A percentile compares a stretch with the other conserved stretches of the same genome.
These are phyloP conservation scores for Pseudomyrmex concolor DNA, from an alignment of 1,140 invertebrate genomes.

Conservation along the genomic window DNA sequence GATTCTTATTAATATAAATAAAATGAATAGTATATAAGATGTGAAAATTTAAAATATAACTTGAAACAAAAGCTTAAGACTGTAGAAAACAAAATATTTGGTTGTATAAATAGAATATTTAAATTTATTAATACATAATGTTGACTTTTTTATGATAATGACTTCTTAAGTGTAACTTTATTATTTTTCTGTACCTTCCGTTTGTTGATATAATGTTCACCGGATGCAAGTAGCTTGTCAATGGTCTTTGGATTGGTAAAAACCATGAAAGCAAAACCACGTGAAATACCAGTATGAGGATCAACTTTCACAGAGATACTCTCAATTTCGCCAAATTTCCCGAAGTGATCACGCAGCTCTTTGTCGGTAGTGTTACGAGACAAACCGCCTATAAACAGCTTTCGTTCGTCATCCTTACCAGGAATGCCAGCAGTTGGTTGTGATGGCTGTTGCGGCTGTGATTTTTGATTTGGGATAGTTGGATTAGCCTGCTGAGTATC, in stretches of 20 bases:
- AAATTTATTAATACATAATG: no score
- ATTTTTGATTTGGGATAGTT: conserved; percentile 62
- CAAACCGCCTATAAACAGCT: conserved; percentile 85
- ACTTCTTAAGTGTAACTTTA: no score
- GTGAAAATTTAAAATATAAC: no score
- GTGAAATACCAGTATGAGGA: conserved; percentile 87
- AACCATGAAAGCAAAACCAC: conserved; percentile 90
- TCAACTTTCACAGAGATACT: conserved; percentile 89
- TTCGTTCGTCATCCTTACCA: conserved; percentile 85
- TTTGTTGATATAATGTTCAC: conserved; percentile 88
- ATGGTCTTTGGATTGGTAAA: conserved; percentile 87
- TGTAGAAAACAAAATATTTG: no score
- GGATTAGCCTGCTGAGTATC: conserved; percentile 25
- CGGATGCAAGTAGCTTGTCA: conserved; percentile 86
- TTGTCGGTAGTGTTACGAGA: conserved; percentile 85
- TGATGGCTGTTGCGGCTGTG: conserved; percentile 66
- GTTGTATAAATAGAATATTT: no score
- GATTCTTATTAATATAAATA: no score
- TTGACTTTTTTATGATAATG: no score
- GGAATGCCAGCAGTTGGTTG: conserved; percentile 83
- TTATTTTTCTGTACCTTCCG: conserved; percentile 83
- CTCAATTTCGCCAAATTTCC: conserved; percentile 88
- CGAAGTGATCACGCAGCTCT: conserved; percentile 87
- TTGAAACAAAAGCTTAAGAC: no score
- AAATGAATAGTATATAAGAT: no score